These are phyloP conservation scores for Tridacna gigas DNA, from an alignment of 2,888 invertebrate genomes.

Conservation along the genomic window DNA sequence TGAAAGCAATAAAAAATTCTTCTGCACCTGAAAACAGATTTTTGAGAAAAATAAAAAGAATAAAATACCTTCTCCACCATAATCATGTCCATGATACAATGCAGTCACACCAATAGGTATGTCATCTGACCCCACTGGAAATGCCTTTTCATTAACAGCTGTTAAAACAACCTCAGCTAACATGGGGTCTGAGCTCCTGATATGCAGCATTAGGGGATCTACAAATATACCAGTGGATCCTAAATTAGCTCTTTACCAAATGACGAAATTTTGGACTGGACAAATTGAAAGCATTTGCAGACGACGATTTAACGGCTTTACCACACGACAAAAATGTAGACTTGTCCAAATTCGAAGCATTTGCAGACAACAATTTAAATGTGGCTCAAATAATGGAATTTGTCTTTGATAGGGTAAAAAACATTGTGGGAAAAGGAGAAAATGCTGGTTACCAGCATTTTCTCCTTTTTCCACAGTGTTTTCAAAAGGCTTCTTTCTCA, in stretches of 20 bases:
- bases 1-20: no score
- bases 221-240: not conserved
- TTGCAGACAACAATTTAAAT: not conserved
- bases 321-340: not conserved
- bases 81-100: not conserved
- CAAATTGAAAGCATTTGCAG: not conserved
- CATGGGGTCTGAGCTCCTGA: not conserved
- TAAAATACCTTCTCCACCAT: not conserved
- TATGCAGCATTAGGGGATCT: not conserved
- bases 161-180: not conserved
- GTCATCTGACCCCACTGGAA: not conserved
- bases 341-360: not conserved
- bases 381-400: not conserved
- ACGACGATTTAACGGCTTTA: no score
- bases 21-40: no score
- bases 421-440: constrained; percentile 3
- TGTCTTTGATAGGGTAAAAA: not conserved
- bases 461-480: not conserved
- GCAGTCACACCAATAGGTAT: not conserved
- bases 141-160: not conserved
- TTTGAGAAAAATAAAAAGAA: no score
- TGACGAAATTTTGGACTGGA: not conserved
- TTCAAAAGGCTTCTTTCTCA: not conserved
- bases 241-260: not conserved
- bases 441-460: not conserved